Evolutionary conservation across 2,888 invertebrate species (phyloP).

Genomic region (Drosophila nigritarsus): DNA sequence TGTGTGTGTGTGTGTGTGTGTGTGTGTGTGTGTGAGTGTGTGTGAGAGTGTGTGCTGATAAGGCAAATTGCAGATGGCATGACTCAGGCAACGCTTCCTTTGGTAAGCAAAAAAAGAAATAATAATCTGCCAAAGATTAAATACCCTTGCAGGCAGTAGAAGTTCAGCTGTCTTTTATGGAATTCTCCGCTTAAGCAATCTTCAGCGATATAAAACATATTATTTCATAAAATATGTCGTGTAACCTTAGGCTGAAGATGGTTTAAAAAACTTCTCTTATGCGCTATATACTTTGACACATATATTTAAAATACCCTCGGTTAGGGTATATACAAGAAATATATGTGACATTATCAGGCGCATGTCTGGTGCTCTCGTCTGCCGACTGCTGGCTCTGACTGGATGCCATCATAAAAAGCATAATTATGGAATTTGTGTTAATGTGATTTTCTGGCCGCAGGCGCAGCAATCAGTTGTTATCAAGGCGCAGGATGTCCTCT

Average conservation of each 20-base stretch:
- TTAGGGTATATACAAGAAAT: constrained; percentile 6
- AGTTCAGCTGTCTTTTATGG: background rate
- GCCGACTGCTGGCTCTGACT: constrained; percentile 22
- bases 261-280: background rate
- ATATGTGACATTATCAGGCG: constrained; percentile 31
- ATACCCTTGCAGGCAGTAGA: constrained; percentile 4
- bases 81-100: constrained; percentile 19
- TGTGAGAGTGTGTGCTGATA: constrained; percentile 34
- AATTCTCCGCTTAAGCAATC: background rate
- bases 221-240: background rate
- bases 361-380: constrained; percentile 22
- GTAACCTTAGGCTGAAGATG: background rate
- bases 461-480: constrained; percentile 70
- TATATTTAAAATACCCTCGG: background rate
- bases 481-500: constrained; percentile 61
- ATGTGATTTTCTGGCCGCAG: constrained; percentile 81
- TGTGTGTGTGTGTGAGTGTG: constrained; percentile 10
- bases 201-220: background rate
- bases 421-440: constrained; percentile 83
- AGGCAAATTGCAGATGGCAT: constrained; percentile 45
- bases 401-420: constrained; percentile 73
- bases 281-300: background rate
- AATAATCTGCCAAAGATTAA: background rate
- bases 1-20: constrained; percentile 2
- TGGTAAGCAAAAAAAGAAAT: background rate